These are phyloP conservation scores for Parapristionchus giblindavisi DNA, from an alignment of 2,888 invertebrate genomes.

Conservation along the genomic window DNA sequence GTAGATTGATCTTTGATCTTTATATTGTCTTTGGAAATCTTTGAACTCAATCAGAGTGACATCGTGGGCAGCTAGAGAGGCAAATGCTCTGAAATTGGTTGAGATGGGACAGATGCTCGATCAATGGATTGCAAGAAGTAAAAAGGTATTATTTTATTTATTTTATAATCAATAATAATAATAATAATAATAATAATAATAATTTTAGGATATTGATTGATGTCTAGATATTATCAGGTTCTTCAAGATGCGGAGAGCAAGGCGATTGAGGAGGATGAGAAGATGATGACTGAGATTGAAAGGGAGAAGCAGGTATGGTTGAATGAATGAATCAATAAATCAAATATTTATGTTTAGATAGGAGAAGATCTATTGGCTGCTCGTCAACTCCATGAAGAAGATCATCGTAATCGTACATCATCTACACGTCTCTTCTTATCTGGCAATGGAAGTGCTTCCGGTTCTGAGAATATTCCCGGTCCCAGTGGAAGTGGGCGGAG, in stretches of 20 bases:
- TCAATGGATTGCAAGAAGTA: constrained; percentile 11
- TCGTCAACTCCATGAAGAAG: too few relatives aligned
- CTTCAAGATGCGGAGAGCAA: not conserved
- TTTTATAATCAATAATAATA: not conserved
- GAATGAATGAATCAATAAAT: too few relatives aligned
- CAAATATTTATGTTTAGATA: too few relatives aligned
- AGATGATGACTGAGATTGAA: not conserved
- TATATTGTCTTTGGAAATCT: not conserved
- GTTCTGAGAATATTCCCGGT: too few relatives aligned
- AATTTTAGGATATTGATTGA: too few relatives aligned
- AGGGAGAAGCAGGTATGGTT: constrained; percentile 17
- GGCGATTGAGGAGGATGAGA: constrained; percentile 16
- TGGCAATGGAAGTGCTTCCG: too few relatives aligned
- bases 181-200: not conserved
- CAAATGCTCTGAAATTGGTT: not conserved
- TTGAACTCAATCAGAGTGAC: constrained; percentile 13
- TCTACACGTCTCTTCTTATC: too few relatives aligned
- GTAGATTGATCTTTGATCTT: not conserved
- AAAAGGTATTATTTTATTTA: not conserved
- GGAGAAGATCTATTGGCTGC: too few relatives aligned
- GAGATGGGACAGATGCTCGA: constrained; percentile 15
- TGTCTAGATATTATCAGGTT: too few relatives aligned
- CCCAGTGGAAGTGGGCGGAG: too few relatives aligned
- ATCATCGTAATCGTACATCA: too few relatives aligned
- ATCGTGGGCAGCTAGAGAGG: constrained; percentile 25